Evolutionary conservation across 2,888 invertebrate genomes (phyloP).

Genomic region (Lagria hirta): DNA sequence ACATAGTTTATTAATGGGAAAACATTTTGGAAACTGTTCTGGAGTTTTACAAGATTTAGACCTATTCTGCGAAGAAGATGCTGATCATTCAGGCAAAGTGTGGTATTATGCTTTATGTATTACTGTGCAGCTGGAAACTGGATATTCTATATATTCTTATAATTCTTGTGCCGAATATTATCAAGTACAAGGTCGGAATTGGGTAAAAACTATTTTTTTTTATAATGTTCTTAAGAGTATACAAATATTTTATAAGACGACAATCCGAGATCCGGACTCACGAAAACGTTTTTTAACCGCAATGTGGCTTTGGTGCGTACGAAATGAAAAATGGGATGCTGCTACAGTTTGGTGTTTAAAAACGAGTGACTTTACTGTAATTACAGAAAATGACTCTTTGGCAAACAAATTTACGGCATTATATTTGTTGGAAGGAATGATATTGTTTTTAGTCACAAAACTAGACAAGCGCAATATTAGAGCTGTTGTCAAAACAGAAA

Average conservation of each 20-base stretch:
- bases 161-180: conserved; percentile 58
- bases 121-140: conserved; percentile 62
- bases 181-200: conserved; percentile 58
- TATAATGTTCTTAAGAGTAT: conserved; percentile 64
- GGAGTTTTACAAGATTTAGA: conserved; percentile 53
- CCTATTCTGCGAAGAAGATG: conserved; percentile 39
- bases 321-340: conserved; percentile 61
- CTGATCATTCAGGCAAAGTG: conserved; percentile 52
- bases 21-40: conserved; percentile 51
- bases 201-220: conserved; percentile 57
- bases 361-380: conserved; percentile 43
- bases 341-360: conserved; percentile 58
- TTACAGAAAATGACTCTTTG: conserved; percentile 44
- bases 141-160: conserved; percentile 58
- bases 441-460: conserved; percentile 57
- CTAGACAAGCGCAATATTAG: conserved; percentile 44
- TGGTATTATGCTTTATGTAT: conserved; percentile 64
- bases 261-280: conserved; percentile 56
- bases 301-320: too few relatives aligned
- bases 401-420: conserved; percentile 55
- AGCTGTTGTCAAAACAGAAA: conserved; percentile 37
- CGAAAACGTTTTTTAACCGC: conserved; percentile 47
- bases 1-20: conserved; percentile 47
- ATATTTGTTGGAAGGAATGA: conserved; percentile 60
- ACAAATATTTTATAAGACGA: conserved; percentile 21